A percentile compares a stretch with the other conserved stretches of the same genome.
Conservation (phyloP, 2,113 vertebrate genomes). For the Notothenia coriiceps region DNA sequence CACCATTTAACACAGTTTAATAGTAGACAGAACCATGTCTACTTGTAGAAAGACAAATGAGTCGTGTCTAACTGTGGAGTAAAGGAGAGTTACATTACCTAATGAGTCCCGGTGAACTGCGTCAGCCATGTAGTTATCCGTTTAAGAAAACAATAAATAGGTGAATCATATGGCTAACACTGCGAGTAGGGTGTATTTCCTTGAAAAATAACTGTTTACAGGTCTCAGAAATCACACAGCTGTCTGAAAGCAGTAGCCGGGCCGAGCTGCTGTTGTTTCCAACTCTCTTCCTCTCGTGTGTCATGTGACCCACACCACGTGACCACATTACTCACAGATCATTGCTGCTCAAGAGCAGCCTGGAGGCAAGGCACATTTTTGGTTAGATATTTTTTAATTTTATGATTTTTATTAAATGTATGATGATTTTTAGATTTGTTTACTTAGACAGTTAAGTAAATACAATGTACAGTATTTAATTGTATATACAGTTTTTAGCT, state of each 20-base stretch:
- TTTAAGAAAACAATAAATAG: conserved; percentile 22
- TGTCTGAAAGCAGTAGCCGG: not conserved
- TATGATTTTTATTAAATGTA: too few species aligned
- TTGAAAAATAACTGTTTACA: not conserved
- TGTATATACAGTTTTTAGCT: too few species aligned
- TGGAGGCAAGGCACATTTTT: too few species aligned
- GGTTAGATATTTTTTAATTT: too few species aligned
- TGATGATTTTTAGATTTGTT: too few species aligned
- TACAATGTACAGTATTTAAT: too few species aligned
- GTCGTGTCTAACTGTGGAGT: not conserved
- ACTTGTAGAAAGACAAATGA: not conserved
- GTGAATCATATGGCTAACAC: not conserved
- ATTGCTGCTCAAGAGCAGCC: not conserved
- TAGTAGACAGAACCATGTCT: not conserved
- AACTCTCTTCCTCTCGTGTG: conserved; percentile 11
- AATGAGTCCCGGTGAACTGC: conserved; percentile 1
- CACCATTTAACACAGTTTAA: not conserved
- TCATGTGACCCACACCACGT: conserved; percentile 72
- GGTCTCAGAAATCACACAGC: not conserved
- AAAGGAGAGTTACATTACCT: conserved; percentile 52
- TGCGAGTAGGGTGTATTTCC: too few species aligned
- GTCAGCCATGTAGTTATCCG: conserved; percentile 49
- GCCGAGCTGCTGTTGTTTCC: not conserved
- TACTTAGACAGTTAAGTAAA: too few species aligned
- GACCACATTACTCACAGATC: conserved; percentile 1